These are phyloP conservation scores for Clarias macrocephalus DNA, from an alignment of 2,113 vertebrate species.

Conservation along the genomic window DNA sequence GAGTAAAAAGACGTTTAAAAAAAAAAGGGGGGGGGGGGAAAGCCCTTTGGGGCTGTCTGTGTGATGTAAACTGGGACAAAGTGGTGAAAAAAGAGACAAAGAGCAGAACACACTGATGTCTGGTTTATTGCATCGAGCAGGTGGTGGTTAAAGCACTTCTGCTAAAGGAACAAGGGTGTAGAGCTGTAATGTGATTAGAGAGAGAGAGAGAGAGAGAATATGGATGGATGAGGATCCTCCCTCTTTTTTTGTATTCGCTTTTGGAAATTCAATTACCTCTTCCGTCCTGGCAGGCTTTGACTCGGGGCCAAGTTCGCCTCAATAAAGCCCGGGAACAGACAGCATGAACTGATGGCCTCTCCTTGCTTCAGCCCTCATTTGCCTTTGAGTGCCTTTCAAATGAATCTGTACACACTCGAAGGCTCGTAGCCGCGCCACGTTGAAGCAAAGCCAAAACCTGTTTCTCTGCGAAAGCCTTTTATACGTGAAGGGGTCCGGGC, in stretches of 20 bases:
- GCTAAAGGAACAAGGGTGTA: slow-evolving; percentile 33
- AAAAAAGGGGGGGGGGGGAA: background rate
- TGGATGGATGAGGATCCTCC: slow-evolving; percentile 38
- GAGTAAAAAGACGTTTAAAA: background rate
- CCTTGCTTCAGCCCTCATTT: slow-evolving; percentile 37
- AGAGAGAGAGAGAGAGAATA: slow-evolving; percentile 7
- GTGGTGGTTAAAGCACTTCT: slow-evolving; percentile 49
- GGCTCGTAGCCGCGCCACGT: slow-evolving; percentile 1
- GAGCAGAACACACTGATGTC: slow-evolving; percentile 37
- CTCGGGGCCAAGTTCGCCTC: slow-evolving; percentile 43
- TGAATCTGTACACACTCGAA: slow-evolving; percentile 33
- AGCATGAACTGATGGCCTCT: slow-evolving; percentile 46
- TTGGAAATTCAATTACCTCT: slow-evolving; percentile 54
- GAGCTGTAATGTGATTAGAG: slow-evolving; percentile 47
- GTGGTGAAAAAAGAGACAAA: slow-evolving; percentile 24
- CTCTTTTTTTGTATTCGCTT: slow-evolving; percentile 43
- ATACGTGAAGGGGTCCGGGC: slow-evolving; percentile 1
- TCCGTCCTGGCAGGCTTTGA: slow-evolving; percentile 42
- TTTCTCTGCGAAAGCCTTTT: slow-evolving; percentile 27
- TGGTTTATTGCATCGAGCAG: slow-evolving; percentile 52
- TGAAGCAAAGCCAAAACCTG: slow-evolving; percentile 12
- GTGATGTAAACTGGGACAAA: slow-evolving; percentile 29
- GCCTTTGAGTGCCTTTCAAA: slow-evolving; percentile 42
- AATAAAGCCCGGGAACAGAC: slow-evolving; percentile 39
- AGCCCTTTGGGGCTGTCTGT: background rate